Conservation (phyloP, 2,797 vertebrate genomes). For the Dermochelys coriacea region DNA sequence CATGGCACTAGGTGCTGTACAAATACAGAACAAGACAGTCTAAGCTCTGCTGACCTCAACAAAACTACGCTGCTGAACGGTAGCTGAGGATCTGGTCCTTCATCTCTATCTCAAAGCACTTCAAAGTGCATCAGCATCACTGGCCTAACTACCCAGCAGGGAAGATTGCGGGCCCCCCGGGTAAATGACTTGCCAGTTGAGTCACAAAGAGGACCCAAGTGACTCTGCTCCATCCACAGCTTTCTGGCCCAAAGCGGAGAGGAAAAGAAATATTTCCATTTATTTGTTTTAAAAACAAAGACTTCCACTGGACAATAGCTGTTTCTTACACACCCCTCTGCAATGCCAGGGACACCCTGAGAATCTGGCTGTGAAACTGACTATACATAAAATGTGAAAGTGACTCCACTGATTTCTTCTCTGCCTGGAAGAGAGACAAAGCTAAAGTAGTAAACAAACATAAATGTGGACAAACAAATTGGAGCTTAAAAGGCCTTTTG, state of each 20-base stretch:
- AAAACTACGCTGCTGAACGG: not conserved
- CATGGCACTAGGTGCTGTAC: not conserved
- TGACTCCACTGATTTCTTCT: not conserved
- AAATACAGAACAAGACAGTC: not conserved
- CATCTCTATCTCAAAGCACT: not conserved
- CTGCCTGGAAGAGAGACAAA: rapidly evolving
- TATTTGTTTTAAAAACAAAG: conserved; percentile 53
- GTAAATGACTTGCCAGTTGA: not conserved
- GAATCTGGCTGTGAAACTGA: rapidly evolving
- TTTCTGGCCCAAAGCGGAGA: not conserved
- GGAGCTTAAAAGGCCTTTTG: not conserved
- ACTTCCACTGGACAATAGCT: conserved; percentile 59
- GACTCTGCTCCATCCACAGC: conserved; percentile 39
- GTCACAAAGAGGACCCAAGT: conserved; percentile 60
- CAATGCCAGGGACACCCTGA: not conserved
- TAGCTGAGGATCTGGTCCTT: not conserved
- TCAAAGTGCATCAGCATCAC: not conserved
- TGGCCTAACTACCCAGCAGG: not conserved
- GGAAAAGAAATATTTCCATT: not conserved
- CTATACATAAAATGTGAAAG: not conserved
- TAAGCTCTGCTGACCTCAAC: not conserved
- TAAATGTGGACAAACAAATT: not conserved
- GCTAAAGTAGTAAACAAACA: not conserved
- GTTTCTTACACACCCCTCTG: conserved; percentile 40
- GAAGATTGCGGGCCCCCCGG: not conserved